These are phyloP conservation scores for Prosopocoilus inquinatus DNA, from an alignment of 2,888 invertebrate species.

Conservation along the genomic window DNA sequence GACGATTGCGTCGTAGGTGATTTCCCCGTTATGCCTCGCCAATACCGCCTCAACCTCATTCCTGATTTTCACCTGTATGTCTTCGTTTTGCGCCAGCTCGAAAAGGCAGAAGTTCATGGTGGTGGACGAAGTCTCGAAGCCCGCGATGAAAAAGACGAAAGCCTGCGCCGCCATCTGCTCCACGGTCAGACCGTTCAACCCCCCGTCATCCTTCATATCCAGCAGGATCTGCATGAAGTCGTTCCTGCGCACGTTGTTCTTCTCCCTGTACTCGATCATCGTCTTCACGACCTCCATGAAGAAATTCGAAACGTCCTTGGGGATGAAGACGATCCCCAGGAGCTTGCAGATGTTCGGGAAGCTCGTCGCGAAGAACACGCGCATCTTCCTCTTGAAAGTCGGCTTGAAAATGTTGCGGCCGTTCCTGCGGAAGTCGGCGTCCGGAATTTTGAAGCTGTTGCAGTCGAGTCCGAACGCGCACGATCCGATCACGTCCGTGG, in stretches of 20 bases:
- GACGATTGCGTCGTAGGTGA: slow-evolving; percentile 48
- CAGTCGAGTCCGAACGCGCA: slow-evolving; percentile 59
- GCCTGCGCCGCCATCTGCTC: slow-evolving; percentile 44
- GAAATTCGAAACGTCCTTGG: slow-evolving; percentile 30
- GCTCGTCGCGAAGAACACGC: slow-evolving; percentile 50
- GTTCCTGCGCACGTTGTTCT: slow-evolving; percentile 30
- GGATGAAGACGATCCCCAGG: slow-evolving; percentile 26
- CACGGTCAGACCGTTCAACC: slow-evolving; percentile 22
- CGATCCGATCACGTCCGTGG: slow-evolving; percentile 53
- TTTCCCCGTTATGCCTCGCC: slow-evolving; percentile 35
- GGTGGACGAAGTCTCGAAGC: slow-evolving; percentile 53
- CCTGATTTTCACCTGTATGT: slow-evolving; percentile 49
- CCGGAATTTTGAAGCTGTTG: slow-evolving; percentile 53
- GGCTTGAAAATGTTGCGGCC: slow-evolving; percentile 21
- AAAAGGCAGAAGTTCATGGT: slow-evolving; percentile 47
- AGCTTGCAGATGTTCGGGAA: slow-evolving; percentile 31
- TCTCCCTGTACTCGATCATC: slow-evolving; percentile 33
- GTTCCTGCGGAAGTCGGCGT: slow-evolving; percentile 49
- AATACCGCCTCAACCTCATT: slow-evolving; percentile 43
- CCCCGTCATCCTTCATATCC: slow-evolving; percentile 29
- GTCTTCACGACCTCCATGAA: slow-evolving; percentile 33
- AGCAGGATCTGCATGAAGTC: slow-evolving; percentile 47
- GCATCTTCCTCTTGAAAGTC: slow-evolving; percentile 13
- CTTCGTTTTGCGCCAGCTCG: slow-evolving; percentile 45
- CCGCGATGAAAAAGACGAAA: slow-evolving; percentile 52